phyloP scores from a whole-genome alignment of 1,140 invertebrate species.

The Trichomalopsis sarcophagae region DNA sequence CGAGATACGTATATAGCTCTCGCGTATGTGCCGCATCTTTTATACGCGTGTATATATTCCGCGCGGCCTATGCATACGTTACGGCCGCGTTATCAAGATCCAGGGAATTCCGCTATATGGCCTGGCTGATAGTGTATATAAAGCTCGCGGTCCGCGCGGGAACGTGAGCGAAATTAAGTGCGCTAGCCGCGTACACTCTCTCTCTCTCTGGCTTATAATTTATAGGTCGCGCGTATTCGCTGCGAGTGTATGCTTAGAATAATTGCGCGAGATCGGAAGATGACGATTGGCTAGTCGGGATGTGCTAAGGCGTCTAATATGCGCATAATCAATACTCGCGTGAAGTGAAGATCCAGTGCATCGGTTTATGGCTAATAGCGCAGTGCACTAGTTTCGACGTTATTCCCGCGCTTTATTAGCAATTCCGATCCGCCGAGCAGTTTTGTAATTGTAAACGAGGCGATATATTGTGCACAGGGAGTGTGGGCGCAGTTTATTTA shows the following conservation, averaged over 20 bases:
- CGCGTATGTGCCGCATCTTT: neutral
- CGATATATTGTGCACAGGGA: neutral
- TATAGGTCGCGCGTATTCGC: neutral
- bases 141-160: neutral
- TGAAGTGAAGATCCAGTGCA: no score
- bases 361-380: neutral
- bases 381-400: constrained; percentile 29
- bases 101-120: neutral
- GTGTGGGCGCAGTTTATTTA: no score
- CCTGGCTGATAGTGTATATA: neutral
- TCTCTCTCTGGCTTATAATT: constrained; percentile 3
- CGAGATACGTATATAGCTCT: neutral
- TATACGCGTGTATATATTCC: neutral
- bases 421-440: constrained; percentile 5
- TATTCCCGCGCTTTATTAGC: constrained; percentile 14
- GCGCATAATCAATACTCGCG: constrained; percentile 22
- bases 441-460: neutral
- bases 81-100: constrained; percentile 27
- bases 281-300: neutral
- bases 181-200: neutral
- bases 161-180: constrained; percentile 19
- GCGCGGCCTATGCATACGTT: neutral
- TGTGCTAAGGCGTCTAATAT: neutral
- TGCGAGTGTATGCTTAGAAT: neutral
- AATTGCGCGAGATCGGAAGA: neutral